A percentile compares a stretch with the other conserved stretches of the same genome.
These are phyloP conservation scores for Stichopus chloronotus DNA, from an alignment of 35 echinoderm and acorn worm genomes.

Conservation along the genomic window DNA sequence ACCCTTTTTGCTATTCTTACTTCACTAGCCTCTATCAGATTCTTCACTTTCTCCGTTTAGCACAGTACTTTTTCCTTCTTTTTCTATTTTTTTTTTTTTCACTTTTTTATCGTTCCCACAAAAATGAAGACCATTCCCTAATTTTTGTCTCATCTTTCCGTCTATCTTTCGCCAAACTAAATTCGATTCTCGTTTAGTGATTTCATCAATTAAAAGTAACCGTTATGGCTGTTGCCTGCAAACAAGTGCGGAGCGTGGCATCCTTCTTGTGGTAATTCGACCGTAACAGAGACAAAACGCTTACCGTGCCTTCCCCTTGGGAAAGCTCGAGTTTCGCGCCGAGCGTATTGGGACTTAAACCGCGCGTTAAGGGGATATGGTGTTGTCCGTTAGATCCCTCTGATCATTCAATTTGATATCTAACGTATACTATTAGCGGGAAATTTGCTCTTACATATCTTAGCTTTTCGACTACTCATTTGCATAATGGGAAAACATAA, in stretches of 20 bases:
- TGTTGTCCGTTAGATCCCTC: slow-evolving; percentile 16
- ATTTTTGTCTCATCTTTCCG: not conserved
- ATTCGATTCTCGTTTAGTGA: slow-evolving; percentile 54
- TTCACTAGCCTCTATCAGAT: no score
- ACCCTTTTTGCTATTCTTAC: no score
- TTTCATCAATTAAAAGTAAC: slow-evolving; percentile 37
- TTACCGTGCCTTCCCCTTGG: slow-evolving; percentile 35
- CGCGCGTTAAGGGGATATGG: slow-evolving; percentile 42
- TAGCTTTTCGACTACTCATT: slow-evolving; percentile 2
- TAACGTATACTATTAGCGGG: slow-evolving; percentile 42
- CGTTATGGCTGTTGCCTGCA: slow-evolving; percentile 37
- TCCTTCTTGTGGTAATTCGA: slow-evolving; percentile 14
- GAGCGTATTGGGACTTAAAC: slow-evolving; percentile 42
- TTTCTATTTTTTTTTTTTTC: no score
- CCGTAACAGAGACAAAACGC: slow-evolving; percentile 51
- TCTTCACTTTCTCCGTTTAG: no score
- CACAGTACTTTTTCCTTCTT: no score
- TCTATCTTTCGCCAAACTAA: slow-evolving; percentile 32
- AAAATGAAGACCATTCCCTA: not conserved
- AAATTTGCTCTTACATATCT: slow-evolving; percentile 19
- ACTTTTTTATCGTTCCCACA: not conserved
- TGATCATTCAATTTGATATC: slow-evolving; percentile 37
- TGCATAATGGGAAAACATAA: slow-evolving; percentile 43
- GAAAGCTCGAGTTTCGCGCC: slow-evolving; percentile 48
- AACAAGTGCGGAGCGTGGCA: slow-evolving; percentile 26